Conservation (phyloP, 92 coral and sea anemone genomes). For the Phenganax subtilis region DNA sequence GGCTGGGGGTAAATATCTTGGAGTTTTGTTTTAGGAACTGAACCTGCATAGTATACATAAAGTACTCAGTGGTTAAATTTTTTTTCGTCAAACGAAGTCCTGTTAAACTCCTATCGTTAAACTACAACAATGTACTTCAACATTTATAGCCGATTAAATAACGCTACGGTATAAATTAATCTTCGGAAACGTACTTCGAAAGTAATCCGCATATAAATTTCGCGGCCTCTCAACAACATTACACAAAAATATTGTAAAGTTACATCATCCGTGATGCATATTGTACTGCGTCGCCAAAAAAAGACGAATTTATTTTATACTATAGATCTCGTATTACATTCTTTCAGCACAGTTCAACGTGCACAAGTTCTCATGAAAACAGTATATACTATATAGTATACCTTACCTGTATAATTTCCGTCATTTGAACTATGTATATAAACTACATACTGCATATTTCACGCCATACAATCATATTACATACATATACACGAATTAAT, state of each 20-base stretch:
- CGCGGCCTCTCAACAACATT: too few relatives aligned
- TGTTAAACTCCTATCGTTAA: neutral
- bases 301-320: too few relatives aligned
- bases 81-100: too few relatives aligned
- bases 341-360: neutral
- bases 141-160: neutral
- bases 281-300: too few relatives aligned
- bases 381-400: neutral
- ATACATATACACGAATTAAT: neutral
- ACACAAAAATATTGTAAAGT: too few relatives aligned
- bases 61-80: neutral
- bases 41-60: constrained; percentile 11
- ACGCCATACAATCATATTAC: too few relatives aligned
- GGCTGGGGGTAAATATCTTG: neutral
- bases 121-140: neutral
- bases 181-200: too few relatives aligned
- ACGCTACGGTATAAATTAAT: too few relatives aligned
- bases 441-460: neutral
- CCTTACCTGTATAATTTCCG: neutral
- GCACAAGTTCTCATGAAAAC: neutral
- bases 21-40: constrained; percentile 10
- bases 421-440: neutral
- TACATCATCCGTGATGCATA: too few relatives aligned
- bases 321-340: neutral
- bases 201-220: too few relatives aligned